phyloP scores from a whole-genome alignment of 1,140 invertebrate species.

The Lordiphosa stackelbergi region DNA sequence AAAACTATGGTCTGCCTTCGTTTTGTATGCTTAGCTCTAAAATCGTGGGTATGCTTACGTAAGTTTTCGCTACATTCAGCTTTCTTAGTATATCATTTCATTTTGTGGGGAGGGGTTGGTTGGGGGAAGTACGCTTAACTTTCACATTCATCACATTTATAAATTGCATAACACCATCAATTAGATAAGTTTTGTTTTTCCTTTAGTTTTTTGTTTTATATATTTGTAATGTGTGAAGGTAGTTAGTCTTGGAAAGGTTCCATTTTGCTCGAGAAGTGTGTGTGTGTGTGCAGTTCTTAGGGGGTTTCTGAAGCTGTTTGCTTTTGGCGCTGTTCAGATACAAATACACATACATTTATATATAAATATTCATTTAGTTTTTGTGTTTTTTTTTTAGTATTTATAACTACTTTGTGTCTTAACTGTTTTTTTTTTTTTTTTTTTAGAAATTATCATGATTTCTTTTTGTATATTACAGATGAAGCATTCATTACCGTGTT shows the following conservation, averaged over 20 bases:
- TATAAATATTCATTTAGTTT: slow-evolving; percentile 38
- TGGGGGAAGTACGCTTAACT: slow-evolving; percentile 54
- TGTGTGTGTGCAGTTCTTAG: slow-evolving; percentile 24
- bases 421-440: slow-evolving; percentile 40
- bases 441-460: slow-evolving; percentile 56
- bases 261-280: slow-evolving; percentile 69
- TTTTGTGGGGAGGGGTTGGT: slow-evolving; percentile 11
- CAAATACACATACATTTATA: slow-evolving; percentile 29
- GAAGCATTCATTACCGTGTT: slow-evolving; percentile 53
- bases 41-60: slow-evolving; percentile 72
- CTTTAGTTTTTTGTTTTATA: slow-evolving; percentile 15
- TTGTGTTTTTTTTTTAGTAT: slow-evolving; percentile 18
- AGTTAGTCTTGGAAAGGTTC: slow-evolving; percentile 71
- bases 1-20: slow-evolving; percentile 59
- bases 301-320: slow-evolving; percentile 18
- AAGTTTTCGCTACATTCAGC: slow-evolving; percentile 63
- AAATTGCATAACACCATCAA: slow-evolving; percentile 74
- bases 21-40: slow-evolving; percentile 64
- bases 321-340: slow-evolving; percentile 33
- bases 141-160: slow-evolving; percentile 75
- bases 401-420: slow-evolving; percentile 43
- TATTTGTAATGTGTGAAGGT: slow-evolving; percentile 68
- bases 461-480: slow-evolving; percentile 61
- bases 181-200: slow-evolving; percentile 55
- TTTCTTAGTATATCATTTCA: slow-evolving; percentile 42